Evolutionary conservation across 1,140 invertebrate genomes (phyloP).

Genomic region (Drosophila albomicans): DNA sequence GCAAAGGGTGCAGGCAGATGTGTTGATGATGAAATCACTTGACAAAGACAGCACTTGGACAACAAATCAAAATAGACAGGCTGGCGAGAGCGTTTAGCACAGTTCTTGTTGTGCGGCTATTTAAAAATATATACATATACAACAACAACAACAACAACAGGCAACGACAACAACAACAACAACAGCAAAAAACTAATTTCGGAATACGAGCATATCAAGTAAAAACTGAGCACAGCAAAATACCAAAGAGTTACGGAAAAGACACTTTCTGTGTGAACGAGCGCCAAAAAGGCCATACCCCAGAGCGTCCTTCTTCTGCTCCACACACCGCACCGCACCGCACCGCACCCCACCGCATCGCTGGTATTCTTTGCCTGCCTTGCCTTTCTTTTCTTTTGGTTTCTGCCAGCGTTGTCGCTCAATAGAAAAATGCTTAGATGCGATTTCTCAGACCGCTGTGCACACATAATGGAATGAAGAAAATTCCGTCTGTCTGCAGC

Average conservation of each 20-base stretch:
- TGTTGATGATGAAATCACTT: slow-evolving; percentile 55
- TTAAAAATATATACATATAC: slow-evolving; percentile 60
- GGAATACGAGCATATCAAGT: slow-evolving; percentile 73
- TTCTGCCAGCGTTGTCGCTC: slow-evolving; percentile 48
- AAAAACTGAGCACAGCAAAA: slow-evolving; percentile 75
- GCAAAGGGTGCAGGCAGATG: background rate
- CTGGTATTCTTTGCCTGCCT: slow-evolving; percentile 50
- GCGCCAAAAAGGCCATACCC: slow-evolving; percentile 77
- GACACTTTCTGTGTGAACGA: slow-evolving; percentile 78
- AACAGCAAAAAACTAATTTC: slow-evolving; percentile 75
- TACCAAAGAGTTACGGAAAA: slow-evolving; percentile 83
- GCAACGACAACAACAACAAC: slow-evolving; percentile 10
- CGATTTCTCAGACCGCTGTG: slow-evolving; percentile 65
- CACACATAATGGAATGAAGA: slow-evolving; percentile 85
- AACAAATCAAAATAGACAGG: slow-evolving; percentile 83
- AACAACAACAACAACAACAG: slow-evolving; percentile 45
- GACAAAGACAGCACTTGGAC: slow-evolving; percentile 74
- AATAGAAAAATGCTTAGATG: slow-evolving; percentile 83
- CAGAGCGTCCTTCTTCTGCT: slow-evolving; percentile 44
- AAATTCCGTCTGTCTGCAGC: slow-evolving; percentile 79
- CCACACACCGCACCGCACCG: slow-evolving; percentile 2
- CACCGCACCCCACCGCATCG: slow-evolving; percentile 3
- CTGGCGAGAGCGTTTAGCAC: slow-evolving; percentile 80
- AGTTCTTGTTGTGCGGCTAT: slow-evolving; percentile 75
- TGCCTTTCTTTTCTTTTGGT: too few relatives aligned